Base-by-base conservation (phyloP, 2,797 vertebrate genomes). In the Pogoniulus pusillus region DNA sequence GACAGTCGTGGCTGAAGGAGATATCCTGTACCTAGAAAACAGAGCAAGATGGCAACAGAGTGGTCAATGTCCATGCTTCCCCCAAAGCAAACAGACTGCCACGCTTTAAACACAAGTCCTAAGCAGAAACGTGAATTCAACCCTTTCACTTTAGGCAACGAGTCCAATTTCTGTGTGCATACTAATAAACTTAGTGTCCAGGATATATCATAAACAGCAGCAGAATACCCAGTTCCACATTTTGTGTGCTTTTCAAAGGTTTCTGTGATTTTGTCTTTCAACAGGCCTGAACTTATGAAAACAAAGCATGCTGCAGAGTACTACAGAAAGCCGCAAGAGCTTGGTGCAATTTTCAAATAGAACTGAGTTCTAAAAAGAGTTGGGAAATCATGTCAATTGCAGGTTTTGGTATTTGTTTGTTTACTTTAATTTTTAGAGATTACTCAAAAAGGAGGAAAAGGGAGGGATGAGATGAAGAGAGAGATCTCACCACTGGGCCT, bases 1-100 rank as follows among this genome's bases (percentile, higher is more conserved):
- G 98, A 91, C 99, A 99, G 96, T 99, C 99, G 51, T 98, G 98
- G 97, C 99, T 99, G 97, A 99, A 99, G 94, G 98, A 99, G 97
- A 99, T 99, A 82, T 99, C 99, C 95, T 99, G 99, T 2, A 99
- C 99, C 99, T 99, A 94, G 4, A 74, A 87, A 85, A 74, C 51
- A 68, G 23, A 26, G 35, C 1, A 54, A 93, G 26, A 74, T 0
- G 53, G 34, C 45, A 54, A 47, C 1, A 26, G 2, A 12, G n/a
- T 10, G 75, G 55, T 17, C 34, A 0, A 2, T 0, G 12, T 0
- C 18, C 57, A 8, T 17, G 2, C 2, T 9, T 16, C 65, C 8
- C 2, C 3, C 49, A 14, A 8, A 35, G 34, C 4, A 9, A 78
- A 54, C 0, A 15, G 6, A 7, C 24, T 9, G 9, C 4, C 3